phyloP scores from a whole-genome alignment of 2,888 invertebrate genomes.

The Spodoptera littoralis region DNA sequence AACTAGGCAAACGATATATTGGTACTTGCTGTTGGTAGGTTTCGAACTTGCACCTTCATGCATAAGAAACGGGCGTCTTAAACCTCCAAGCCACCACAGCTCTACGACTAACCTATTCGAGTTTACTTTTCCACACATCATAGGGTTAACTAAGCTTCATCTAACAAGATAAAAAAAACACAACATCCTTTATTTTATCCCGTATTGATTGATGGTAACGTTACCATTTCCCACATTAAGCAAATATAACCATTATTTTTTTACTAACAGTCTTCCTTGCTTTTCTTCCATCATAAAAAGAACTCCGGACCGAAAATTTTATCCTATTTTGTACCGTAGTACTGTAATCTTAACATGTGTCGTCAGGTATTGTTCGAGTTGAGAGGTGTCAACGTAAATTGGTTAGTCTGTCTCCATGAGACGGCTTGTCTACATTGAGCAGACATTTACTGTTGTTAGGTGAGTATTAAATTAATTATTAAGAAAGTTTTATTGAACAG shows the following conservation, averaged over 20 bases:
- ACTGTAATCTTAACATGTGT: fast-evolving
- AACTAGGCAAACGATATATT: too few species aligned
- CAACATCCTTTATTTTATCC: neutral
- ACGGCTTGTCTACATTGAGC: constrained; percentile 30
- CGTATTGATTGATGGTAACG: constrained; percentile 24
- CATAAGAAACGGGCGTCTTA: too few species aligned
- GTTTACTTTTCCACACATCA: too few species aligned
- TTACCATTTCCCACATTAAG: constrained; percentile 29
- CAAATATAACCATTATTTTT: constrained; percentile 33
- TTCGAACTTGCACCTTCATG: too few species aligned
- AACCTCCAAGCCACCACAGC: too few species aligned
- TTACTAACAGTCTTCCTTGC: constrained; percentile 19
- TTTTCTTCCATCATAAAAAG: constrained; percentile 7
- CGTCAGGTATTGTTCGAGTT: neutral
- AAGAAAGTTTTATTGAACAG: too few species aligned
- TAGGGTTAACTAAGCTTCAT: too few species aligned
- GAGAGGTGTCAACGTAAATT: neutral
- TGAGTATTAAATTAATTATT: too few species aligned
- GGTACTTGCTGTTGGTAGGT: too few species aligned
- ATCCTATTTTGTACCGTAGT: constrained; percentile 8
- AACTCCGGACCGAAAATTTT: neutral
- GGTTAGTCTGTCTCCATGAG: constrained; percentile 17
- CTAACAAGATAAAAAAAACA: constrained; percentile 1
- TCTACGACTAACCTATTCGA: too few species aligned
- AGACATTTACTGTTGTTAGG: constrained; percentile 5